Evolutionary conservation across 2,797 vertebrate genomes (phyloP).

Genomic region (Parauchenoglanis punctatus): DNA sequence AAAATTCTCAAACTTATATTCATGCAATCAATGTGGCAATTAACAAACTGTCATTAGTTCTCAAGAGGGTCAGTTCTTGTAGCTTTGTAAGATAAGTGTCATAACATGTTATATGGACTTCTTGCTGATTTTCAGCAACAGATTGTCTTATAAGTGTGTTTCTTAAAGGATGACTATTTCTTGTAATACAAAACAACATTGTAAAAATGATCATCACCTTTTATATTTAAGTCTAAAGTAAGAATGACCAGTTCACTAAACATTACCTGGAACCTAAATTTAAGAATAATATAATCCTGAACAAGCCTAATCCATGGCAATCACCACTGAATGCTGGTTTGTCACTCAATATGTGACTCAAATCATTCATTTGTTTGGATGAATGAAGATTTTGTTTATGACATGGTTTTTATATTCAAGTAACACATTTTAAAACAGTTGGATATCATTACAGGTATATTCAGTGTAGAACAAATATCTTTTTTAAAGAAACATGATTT

Average conservation of each 20-base stretch:
- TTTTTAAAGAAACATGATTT: background rate
- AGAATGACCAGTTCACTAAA: too few species aligned
- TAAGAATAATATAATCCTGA: background rate
- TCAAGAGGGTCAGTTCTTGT: too few species aligned
- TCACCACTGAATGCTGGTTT: background rate
- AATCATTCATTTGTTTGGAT: background rate
- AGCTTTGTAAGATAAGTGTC: too few species aligned
- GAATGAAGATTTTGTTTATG: background rate
- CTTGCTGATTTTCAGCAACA: too few species aligned
- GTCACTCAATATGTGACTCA: background rate
- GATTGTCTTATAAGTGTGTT: too few species aligned
- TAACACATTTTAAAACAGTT: background rate
- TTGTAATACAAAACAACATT: too few species aligned
- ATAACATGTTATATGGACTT: too few species aligned
- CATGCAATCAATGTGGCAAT: too few species aligned
- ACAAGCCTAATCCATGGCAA: background rate
- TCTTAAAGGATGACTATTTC: too few species aligned
- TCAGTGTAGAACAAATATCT: background rate
- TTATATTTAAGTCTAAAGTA: too few species aligned
- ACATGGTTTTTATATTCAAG: background rate
- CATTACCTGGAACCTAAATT: background rate
- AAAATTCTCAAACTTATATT: background rate
- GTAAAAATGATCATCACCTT: too few species aligned
- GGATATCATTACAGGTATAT: background rate
- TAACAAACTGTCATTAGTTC: too few species aligned